phyloP scores from a whole-genome alignment of 2,797 vertebrate genomes.

The Vipera latastei region DNA sequence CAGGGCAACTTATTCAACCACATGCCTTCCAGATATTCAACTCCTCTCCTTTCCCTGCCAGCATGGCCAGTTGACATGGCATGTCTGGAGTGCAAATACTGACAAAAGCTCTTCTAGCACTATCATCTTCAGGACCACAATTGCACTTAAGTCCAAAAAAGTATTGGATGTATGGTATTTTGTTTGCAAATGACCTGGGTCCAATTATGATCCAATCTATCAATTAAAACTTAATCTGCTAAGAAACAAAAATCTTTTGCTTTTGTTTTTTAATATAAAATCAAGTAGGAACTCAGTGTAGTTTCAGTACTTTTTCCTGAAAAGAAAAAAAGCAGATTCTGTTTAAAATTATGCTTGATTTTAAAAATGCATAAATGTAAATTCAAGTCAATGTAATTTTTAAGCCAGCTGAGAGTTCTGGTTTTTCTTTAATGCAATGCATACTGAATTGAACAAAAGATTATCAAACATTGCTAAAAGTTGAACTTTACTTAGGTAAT shows the following conservation, averaged over 20 bases:
- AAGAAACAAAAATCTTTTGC: neutral
- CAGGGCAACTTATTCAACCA: neutral
- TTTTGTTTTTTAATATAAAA: constrained; percentile 41
- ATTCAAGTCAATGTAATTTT: constrained; percentile 41
- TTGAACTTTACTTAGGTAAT: constrained; percentile 69
- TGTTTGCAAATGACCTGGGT: neutral
- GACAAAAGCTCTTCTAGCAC: neutral
- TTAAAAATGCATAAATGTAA: constrained; percentile 6
- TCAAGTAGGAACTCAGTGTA: neutral
- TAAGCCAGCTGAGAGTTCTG: constrained; percentile 33
- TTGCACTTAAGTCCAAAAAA: neutral
- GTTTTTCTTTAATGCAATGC: constrained; percentile 54
- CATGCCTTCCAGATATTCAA: neutral
- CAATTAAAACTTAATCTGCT: neutral
- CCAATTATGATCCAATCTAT: neutral
- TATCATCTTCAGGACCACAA: neutral
- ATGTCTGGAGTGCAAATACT: neutral
- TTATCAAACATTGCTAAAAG: constrained; percentile 69
- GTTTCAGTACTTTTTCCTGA: neutral
- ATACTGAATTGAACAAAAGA: constrained; percentile 54
- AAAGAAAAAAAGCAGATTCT: neutral
- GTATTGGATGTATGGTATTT: neutral
- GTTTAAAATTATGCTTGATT: neutral
- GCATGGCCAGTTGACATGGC: neutral
- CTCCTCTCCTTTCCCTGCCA: neutral